Conservation (phyloP, 2,888 invertebrate species). For the Phlogophora meticulosa region DNA sequence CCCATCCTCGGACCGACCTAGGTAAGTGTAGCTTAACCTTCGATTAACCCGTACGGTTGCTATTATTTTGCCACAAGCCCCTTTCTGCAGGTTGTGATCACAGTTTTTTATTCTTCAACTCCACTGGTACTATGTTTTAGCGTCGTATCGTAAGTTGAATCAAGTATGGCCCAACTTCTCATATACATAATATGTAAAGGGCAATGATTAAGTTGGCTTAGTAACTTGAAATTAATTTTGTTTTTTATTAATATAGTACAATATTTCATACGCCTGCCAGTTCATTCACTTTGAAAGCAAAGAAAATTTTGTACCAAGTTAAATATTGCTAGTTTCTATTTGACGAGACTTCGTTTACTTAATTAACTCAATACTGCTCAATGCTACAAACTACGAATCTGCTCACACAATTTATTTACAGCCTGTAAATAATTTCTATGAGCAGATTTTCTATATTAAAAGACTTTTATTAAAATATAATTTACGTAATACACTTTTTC, state of each 20-base stretch:
- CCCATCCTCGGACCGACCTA: too few species aligned
- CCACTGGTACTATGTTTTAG: neutral
- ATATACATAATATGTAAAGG: constrained; percentile 1
- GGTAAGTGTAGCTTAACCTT: too few species aligned
- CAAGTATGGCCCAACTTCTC: constrained; percentile 1
- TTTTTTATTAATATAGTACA: constrained; percentile 14
- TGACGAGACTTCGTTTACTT: constrained; percentile 32
- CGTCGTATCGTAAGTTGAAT: too few species aligned
- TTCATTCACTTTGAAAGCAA: constrained; percentile 24
- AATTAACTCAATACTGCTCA: constrained; percentile 42
- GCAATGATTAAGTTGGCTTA: constrained; percentile 24
- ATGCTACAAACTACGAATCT: neutral
- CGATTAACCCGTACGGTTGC: too few species aligned
- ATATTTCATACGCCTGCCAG: neutral
- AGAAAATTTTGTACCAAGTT: constrained; percentile 20
- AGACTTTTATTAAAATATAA: neutral
- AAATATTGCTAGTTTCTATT: constrained; percentile 33
- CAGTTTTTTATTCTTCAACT: too few species aligned
- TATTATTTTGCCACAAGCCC: too few species aligned
- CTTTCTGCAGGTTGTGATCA: too few species aligned
- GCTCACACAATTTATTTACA: too few species aligned
- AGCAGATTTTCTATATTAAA: constrained; percentile 20
- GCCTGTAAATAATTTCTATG: constrained; percentile 20
- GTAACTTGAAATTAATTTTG: constrained; percentile 20
- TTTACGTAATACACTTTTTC: constrained; percentile 24